Base-by-base conservation (phyloP, 2,113 vertebrate species). In the Sigmodon hispidus region DNA sequence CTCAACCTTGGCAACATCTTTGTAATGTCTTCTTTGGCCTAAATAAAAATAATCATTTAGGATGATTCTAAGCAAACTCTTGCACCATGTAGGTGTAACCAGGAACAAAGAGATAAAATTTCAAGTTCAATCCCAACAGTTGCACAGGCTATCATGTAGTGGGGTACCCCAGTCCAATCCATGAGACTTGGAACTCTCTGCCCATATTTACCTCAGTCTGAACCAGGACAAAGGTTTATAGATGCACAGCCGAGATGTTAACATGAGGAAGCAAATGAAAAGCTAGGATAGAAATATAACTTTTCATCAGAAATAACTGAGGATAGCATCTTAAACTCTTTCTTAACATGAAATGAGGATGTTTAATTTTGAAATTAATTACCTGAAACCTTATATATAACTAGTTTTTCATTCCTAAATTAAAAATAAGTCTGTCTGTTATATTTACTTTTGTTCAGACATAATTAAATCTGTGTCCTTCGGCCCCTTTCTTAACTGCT, bases 281-380 rank as follows among this genome's bases (percentile, higher is more conserved):
- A 89, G 61, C 48, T 43, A 76, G 34, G 87, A 75, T 31, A 24
- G 16, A 50, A 26, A 7, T 22, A 61, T n/a, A 29, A 73, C 55
- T 73, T n/a, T 92, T 89, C 59, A 69, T 50, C 34, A 34, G 76
- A 92, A 79, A 63, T 70, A 90, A 15, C 7, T 43, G 34, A 48
- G 52, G 40, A 77, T 45, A n/a, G 87, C 55, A 57, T 85, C 17
- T 43, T 48, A 83, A 84, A 77, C 84, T 85, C 31, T 57, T 84
- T 89, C 57, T 77, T 40, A 93, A 90, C 69, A 55, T 15, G 36
- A 90, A 93, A 40, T 45, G 17, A 29, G 29, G 40, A 22, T 84
- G 50, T 92, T 55, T 76, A 69, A 86, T 89, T 85, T 93, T 89
- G 10, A n/a, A 70, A 86, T 79, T 86, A 36, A 11, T 89, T 69